These are phyloP conservation scores for Planiliza haematocheilus DNA, from an alignment of 2,113 vertebrate genomes.

Conservation along the genomic window DNA sequence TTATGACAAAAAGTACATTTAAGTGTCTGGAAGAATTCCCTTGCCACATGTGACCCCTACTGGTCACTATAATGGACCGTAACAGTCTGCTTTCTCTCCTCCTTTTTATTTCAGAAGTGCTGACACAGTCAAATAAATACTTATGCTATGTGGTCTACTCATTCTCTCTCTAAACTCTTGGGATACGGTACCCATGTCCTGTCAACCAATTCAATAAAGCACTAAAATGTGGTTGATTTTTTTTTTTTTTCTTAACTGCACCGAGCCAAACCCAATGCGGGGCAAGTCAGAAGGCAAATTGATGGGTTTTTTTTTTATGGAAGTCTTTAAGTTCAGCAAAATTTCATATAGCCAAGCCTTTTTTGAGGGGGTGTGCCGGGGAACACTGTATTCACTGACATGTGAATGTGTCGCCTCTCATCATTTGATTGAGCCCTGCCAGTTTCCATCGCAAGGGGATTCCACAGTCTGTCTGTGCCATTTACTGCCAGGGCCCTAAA, in stretches of 20 bases:
- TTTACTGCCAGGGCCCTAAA: conserved; percentile 61
- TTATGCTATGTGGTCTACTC: conserved; percentile 20
- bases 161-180: conserved; percentile 44
- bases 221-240: conserved; percentile 42
- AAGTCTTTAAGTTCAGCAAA: conserved; percentile 73
- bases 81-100: not conserved
- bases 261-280: conserved; percentile 59
- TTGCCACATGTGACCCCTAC: conserved; percentile 60
- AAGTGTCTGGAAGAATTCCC: conserved; percentile 1
- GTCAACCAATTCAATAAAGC: conserved; percentile 45
- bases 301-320: conserved; percentile 39
- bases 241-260: conserved; percentile 54
- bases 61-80: conserved; percentile 40
- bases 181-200: conserved; percentile 44
- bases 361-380: conserved; percentile 54
- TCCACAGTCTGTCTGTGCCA: conserved; percentile 58
- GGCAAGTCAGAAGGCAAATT: conserved; percentile 70
- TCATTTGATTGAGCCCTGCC: conserved; percentile 75
- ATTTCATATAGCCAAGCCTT: conserved; percentile 74
- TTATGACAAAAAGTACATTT: not conserved
- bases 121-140: conserved; percentile 51
- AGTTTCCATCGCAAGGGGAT: conserved; percentile 58
- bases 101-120: conserved; percentile 39
- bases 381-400: conserved; percentile 68
- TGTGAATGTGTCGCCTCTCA: conserved; percentile 67